A percentile compares a stretch with the other conserved stretches of the same genome.
phyloP scores from a whole-genome alignment of 2,797 vertebrate genomes.

The Argyrosomus regius region DNA sequence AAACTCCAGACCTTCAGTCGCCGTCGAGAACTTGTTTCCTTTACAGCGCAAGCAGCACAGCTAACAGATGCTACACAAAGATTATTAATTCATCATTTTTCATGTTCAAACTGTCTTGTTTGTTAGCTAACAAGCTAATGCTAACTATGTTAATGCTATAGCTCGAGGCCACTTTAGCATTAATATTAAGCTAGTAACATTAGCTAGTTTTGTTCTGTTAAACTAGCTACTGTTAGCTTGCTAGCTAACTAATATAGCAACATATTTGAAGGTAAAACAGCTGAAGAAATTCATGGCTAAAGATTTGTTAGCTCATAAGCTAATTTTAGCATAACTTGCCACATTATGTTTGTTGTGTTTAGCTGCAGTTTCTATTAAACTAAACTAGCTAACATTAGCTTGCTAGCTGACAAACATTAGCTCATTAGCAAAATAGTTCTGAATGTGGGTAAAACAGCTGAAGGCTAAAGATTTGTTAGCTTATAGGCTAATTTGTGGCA shows the following conservation, averaged over 20 bases:
- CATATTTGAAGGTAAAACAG: neutral
- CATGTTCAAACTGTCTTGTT: neutral
- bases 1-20: conserved; percentile 7
- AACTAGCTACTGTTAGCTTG: neutral
- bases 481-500: neutral
- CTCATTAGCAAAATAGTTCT: neutral
- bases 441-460: neutral
- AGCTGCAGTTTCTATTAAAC: no score
- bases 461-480: neutral
- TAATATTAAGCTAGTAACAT: neutral
- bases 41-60: neutral
- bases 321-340: neutral
- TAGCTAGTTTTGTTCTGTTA: neutral
- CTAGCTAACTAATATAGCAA: neutral
- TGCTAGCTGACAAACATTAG: neutral
- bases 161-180: no score
- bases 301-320: neutral
- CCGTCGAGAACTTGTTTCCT: neutral
- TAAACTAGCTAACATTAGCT: neutral
- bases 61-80: neutral
- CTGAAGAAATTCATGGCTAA: neutral
- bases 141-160: neutral
- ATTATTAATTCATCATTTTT: neutral
- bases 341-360: neutral
- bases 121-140: neutral